Percentiles rank a stretch among this genome's conserved stretches.
These are phyloP conservation scores for Panonychus citri DNA, from an alignment of 1,140 invertebrate genomes.

Conservation along the genomic window DNA sequence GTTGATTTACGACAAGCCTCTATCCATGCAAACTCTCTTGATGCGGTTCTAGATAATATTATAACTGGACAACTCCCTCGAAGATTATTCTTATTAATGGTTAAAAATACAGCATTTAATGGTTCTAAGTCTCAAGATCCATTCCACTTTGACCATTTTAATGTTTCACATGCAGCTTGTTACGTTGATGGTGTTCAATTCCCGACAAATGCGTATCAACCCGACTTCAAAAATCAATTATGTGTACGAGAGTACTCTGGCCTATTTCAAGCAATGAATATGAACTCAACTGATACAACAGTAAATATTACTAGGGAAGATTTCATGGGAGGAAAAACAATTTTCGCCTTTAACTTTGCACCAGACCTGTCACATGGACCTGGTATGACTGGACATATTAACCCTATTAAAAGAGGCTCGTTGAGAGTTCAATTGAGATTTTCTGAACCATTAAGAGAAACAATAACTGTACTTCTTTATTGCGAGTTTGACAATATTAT, in stretches of 20 bases:
- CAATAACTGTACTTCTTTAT: not conserved
- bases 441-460: not conserved
- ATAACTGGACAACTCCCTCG: slow-evolving; percentile 11
- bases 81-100: slow-evolving; percentile 2
- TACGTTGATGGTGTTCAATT: slow-evolving; percentile 2
- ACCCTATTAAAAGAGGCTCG: not conserved
- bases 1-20: slow-evolving; percentile 11
- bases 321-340: not conserved
- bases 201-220: not conserved
- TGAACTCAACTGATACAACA: not conserved
- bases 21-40: slow-evolving; percentile 7
- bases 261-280: slow-evolving; percentile 2
- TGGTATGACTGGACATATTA: slow-evolving; percentile 1
- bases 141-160: not conserved
- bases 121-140: slow-evolving; percentile 4
- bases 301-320: not conserved
- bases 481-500: slow-evolving; percentile 11
- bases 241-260: not conserved
- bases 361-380: slow-evolving; percentile 2
- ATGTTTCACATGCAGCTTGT: slow-evolving; percentile 5
- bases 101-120: slow-evolving; percentile 7
- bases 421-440: not conserved
- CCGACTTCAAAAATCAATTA: slow-evolving; percentile 3
- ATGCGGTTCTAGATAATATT: slow-evolving; percentile 11
- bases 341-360: slow-evolving; percentile 4